A percentile compares a stretch with the other conserved stretches of the same genome.
These are phyloP conservation scores for Nanorana parkeri DNA, from an alignment of 2,113 vertebrate genomes.

Conservation along the genomic window DNA sequence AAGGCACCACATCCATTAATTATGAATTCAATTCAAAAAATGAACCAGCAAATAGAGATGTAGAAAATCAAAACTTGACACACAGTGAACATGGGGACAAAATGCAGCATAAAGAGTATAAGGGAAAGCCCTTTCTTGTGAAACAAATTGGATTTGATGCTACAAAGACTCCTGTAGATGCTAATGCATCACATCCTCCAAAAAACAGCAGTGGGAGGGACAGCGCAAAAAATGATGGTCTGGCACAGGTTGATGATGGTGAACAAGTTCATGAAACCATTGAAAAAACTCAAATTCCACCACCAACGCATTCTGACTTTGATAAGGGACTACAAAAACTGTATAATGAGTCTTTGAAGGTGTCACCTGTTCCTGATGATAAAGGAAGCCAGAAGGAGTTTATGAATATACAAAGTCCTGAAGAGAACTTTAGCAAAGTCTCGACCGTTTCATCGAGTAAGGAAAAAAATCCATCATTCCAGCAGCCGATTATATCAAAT, in stretches of 20 bases:
- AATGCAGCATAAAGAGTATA: neutral
- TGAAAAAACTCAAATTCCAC: neutral
- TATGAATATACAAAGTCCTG: neutral
- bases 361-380: neutral
- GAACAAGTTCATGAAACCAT: neutral
- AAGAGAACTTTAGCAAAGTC: neutral
- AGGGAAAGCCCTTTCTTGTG: neutral
- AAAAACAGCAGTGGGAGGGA: neutral
- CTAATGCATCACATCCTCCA: neutral
- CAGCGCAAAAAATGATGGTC: neutral
- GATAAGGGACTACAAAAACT: conserved; percentile 63
- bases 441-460: neutral
- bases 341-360: conserved; percentile 60
- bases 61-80: neutral
- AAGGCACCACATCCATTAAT: neutral
- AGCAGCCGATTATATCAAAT: neutral
- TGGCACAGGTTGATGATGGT: neutral
- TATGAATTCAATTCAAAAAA: neutral
- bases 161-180: neutral
- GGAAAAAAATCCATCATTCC: neutral
- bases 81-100: neutral
- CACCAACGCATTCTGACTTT: neutral
- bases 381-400: neutral
- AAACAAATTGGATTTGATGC: conserved; percentile 11
- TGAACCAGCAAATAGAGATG: neutral